Conservation (phyloP, 1,140 invertebrate species). For the Oncopeltus fasciatus region DNA sequence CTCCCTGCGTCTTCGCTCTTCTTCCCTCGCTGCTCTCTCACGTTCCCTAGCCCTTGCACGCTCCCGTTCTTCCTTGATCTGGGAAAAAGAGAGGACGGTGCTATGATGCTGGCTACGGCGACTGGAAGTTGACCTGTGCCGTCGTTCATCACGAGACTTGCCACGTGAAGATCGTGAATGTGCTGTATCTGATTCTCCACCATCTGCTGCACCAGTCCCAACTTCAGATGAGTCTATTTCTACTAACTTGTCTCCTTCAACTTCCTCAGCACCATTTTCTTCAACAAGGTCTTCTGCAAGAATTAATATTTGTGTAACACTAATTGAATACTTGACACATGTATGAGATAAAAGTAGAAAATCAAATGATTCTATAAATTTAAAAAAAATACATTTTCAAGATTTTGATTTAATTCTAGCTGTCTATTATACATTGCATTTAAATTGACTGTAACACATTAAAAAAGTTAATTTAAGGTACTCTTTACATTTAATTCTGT, state of each 20-base stretch:
- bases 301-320: no score
- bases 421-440: no score
- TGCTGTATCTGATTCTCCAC: background rate
- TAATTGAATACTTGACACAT: no score
- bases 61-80: constrained; percentile 53
- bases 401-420: no score
- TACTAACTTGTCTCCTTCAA: background rate
- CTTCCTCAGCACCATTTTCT: background rate
- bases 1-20: constrained; percentile 52
- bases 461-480: no score
- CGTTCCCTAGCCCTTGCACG: constrained; percentile 58
- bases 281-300: constrained; percentile 4
- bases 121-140: background rate
- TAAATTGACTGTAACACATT: no score
- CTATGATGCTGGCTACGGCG: constrained; percentile 23
- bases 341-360: no score
- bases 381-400: no score
- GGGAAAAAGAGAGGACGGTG: constrained; percentile 24
- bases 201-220: background rate
- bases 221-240: background rate
- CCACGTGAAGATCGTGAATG: background rate
- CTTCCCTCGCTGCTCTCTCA: constrained; percentile 56
- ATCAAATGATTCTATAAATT: no score
- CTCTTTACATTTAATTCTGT: no score
- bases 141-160: background rate